A percentile compares a stretch with the other conserved stretches of the same genome.
These are phyloP conservation scores for Halisarca cf. caerulea DNA, from an alignment of 37 sponge, comb jelly and placozoan genomes.

Conservation along the genomic window DNA sequence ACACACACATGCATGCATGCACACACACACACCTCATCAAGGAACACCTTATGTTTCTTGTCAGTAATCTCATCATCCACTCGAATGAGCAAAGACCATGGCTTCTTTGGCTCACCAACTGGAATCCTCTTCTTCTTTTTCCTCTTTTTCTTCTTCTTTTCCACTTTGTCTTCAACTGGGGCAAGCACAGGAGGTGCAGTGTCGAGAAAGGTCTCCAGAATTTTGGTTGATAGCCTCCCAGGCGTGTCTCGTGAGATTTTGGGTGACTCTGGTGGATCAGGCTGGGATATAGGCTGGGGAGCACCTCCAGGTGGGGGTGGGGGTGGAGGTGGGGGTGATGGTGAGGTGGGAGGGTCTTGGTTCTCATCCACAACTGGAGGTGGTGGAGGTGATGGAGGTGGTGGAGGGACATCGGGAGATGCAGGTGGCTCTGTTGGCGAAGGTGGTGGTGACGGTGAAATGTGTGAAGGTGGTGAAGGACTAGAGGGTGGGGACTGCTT, in stretches of 20 bases:
- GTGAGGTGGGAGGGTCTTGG: slow-evolving; percentile 17
- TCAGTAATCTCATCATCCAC: slow-evolving; percentile 44
- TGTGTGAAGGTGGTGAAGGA: slow-evolving; percentile 18
- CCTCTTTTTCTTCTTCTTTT: slow-evolving; percentile 30
- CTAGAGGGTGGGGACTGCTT: background rate
- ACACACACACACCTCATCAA: slow-evolving; percentile 35
- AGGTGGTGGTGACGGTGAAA: slow-evolving; percentile 16
- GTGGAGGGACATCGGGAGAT: background rate
- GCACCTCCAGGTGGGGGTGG: slow-evolving; percentile 17
- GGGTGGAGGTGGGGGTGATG: slow-evolving; percentile 9
- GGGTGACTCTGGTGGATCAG: background rate
- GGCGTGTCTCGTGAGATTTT: background rate
- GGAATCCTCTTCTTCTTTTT: slow-evolving; percentile 16
- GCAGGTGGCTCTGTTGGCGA: background rate
- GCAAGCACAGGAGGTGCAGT: slow-evolving; percentile 2
- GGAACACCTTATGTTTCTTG: slow-evolving; percentile 39
- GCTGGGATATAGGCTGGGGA: slow-evolving; percentile 16
- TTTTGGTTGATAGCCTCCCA: background rate
- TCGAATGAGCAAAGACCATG: slow-evolving; percentile 48
- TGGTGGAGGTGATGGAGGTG: background rate
- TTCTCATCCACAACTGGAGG: background rate
- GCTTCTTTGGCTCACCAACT: slow-evolving; percentile 9
- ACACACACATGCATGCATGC: background rate
- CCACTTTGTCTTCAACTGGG: background rate
- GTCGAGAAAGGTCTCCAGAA: slow-evolving; percentile 10